These are phyloP conservation scores for Syrmaticus mikado DNA, from an alignment of 2,113 vertebrate species.

Conservation along the genomic window DNA sequence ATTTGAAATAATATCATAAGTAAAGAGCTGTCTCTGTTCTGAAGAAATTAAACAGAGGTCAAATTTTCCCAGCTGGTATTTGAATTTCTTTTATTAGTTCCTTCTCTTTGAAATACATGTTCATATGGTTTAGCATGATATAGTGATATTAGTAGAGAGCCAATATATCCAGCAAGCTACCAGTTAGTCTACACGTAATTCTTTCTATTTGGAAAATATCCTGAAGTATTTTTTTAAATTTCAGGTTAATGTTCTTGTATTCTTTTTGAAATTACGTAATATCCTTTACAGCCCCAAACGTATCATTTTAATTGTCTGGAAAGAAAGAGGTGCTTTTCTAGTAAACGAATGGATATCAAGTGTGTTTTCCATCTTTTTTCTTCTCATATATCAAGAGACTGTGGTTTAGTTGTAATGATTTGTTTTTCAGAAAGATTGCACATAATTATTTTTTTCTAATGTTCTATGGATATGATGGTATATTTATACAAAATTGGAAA, in stretches of 20 bases:
- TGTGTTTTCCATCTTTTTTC: not conserved
- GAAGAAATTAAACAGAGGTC: not conserved
- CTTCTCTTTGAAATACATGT: not conserved
- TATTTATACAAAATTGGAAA: conserved; percentile 37
- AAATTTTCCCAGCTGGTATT: not conserved
- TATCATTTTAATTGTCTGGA: not conserved
- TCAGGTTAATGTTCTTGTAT: not conserved
- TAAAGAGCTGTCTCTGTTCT: not conserved
- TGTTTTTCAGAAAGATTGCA: conserved; percentile 32
- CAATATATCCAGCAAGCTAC: not conserved
- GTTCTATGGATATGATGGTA: not conserved
- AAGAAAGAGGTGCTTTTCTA: not conserved
- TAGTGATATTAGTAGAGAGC: not conserved
- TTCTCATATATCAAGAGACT: not conserved
- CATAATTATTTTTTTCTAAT: conserved; percentile 55
- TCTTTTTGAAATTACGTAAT: not conserved
- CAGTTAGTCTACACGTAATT: not conserved
- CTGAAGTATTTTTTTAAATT: not conserved
- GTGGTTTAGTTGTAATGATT: not conserved
- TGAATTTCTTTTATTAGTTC: not conserved
- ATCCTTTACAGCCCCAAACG: not conserved
- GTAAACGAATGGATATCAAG: not conserved
- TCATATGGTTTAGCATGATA: not conserved
- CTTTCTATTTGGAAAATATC: not conserved
- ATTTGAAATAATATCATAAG: not conserved